phyloP scores from a whole-genome alignment of 2,888 invertebrate genomes.

The Drosophila merina region DNA sequence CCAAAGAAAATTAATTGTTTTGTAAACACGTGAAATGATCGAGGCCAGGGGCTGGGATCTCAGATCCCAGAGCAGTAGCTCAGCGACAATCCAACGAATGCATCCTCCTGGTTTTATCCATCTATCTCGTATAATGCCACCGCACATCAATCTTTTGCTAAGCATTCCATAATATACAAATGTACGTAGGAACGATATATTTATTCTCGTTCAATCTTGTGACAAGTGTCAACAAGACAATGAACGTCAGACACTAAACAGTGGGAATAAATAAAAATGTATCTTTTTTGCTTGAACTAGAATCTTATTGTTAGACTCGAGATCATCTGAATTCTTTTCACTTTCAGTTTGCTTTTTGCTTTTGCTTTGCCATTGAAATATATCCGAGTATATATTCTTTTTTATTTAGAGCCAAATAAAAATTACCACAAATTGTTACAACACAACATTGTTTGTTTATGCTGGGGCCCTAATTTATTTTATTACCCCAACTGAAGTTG shows the following conservation, averaged over 20 bases:
- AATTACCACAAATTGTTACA: constrained; percentile 22
- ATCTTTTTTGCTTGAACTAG: constrained; percentile 33
- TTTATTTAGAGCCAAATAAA: background rate
- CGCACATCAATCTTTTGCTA: constrained; percentile 62
- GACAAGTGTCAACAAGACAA: constrained; percentile 52
- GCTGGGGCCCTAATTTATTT: constrained; percentile 53
- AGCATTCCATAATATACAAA: constrained; percentile 49
- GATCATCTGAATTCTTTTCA: constrained; percentile 32
- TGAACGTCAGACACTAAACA: constrained; percentile 36
- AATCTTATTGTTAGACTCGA: constrained; percentile 32
- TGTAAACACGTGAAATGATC: constrained; percentile 68
- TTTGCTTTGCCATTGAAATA: constrained; percentile 54
- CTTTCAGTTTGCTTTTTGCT: constrained; percentile 12
- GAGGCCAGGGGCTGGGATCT: constrained; percentile 13
- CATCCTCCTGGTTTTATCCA: constrained; percentile 40
- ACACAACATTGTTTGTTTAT: constrained; percentile 32
- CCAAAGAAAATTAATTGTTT: constrained; percentile 75
- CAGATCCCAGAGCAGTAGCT: constrained; percentile 49
- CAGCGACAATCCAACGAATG: constrained; percentile 55
- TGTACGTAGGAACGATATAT: constrained; percentile 31
- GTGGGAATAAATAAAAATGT: constrained; percentile 32
- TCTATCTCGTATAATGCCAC: constrained; percentile 35
- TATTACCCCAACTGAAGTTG: constrained; percentile 37
- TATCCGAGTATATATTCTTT: constrained; percentile 4
- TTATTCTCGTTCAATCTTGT: constrained; percentile 56